phyloP scores from a whole-genome alignment of 2,113 vertebrate genomes.

The Xiphias gladius region DNA sequence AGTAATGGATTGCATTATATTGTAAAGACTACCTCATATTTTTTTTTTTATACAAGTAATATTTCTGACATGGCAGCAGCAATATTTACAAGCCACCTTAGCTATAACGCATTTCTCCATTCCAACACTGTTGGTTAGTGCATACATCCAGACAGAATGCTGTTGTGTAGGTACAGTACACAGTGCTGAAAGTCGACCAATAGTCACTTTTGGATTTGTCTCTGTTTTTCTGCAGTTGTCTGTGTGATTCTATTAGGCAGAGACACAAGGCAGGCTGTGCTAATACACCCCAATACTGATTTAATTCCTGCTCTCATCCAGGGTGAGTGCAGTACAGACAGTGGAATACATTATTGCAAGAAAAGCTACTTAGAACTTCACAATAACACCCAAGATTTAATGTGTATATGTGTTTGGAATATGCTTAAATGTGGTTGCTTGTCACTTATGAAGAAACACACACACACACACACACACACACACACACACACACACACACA shows the following conservation, averaged over 20 bases:
- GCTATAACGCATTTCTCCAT: background rate
- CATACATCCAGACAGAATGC: too few relatives aligned
- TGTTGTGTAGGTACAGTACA: background rate
- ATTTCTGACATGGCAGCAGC: background rate
- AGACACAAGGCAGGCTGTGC: constrained; percentile 35
- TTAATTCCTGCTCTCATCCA: constrained; percentile 42
- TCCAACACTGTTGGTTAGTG: background rate
- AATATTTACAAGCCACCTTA: background rate
- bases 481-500: too few relatives aligned
- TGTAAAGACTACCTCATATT: background rate
- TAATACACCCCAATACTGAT: constrained; percentile 43
- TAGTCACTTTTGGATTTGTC: constrained; percentile 5
- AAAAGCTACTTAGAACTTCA: constrained; percentile 61
- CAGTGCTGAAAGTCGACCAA: background rate
- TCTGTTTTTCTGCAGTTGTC: constrained; percentile 1
- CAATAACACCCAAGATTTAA: constrained; percentile 27
- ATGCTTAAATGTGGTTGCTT: background rate
- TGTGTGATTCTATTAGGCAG: constrained; percentile 56
- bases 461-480: too few relatives aligned
- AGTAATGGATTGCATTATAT: background rate
- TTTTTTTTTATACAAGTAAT: background rate
- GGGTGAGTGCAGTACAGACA: constrained; percentile 22
- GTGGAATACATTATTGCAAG: constrained; percentile 50
- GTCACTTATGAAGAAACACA: background rate
- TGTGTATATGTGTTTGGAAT: constrained; percentile 26